These are phyloP conservation scores for Echeneis naucrates DNA, from an alignment of 2,797 vertebrate species.

Conservation along the genomic window DNA sequence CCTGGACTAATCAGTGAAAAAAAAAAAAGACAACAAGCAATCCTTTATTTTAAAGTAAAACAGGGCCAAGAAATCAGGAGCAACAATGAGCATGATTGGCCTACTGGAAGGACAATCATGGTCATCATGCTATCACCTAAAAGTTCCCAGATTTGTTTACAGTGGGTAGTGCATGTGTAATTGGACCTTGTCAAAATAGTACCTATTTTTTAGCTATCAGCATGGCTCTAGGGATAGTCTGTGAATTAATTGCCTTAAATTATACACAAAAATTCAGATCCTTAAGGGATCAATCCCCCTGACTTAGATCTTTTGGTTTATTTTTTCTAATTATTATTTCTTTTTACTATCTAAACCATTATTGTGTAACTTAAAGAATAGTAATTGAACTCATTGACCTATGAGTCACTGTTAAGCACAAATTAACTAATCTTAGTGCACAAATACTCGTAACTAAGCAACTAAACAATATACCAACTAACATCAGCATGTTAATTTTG, in stretches of 20 bases:
- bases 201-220: not conserved
- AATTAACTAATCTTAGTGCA: not conserved
- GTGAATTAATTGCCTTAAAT: no score
- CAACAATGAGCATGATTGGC: not conserved
- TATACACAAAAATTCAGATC: not conserved
- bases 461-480: not conserved
- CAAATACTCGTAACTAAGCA: not conserved
- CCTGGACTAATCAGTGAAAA: slow-evolving; percentile 38
- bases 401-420: not conserved
- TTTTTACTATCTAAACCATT: no score
- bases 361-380: no score
- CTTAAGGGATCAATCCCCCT: no score
- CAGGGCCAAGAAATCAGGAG: not conserved
- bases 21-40: not conserved
- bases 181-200: not conserved
- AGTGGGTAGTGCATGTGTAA: not conserved
- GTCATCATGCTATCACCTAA: not conserved
- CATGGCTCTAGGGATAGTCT: not conserved
- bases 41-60: not conserved
- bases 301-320: no score
- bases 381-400: not conserved
- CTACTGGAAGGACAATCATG: not conserved
- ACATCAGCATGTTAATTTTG: not conserved
- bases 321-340: no score
- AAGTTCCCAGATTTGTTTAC: not conserved